Conservation (phyloP, 2,888 invertebrate genomes). For the Laothoe populi region DNA sequence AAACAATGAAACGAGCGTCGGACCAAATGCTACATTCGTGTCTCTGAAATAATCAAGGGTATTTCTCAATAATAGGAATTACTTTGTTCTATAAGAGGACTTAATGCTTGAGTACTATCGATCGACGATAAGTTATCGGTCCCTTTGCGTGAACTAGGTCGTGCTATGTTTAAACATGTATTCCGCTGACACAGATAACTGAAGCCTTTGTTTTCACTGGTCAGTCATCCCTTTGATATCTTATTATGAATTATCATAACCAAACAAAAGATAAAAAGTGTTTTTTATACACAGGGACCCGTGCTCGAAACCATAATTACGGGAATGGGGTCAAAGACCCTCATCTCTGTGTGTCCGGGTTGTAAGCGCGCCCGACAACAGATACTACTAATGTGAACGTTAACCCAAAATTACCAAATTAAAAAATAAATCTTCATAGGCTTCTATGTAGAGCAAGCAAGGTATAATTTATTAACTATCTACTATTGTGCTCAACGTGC, state of each 20-base stretch:
- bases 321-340: conserved; percentile 66
- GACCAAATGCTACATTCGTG: conserved; percentile 33
- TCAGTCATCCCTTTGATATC: neutral
- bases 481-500: neutral
- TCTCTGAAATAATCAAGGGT: conserved; percentile 43
- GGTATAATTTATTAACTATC: conserved; percentile 35
- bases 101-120: conserved; percentile 64
- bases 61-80: conserved; percentile 38
- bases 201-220: conserved; percentile 22
- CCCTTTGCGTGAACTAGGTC: conserved; percentile 66
- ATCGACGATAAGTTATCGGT: conserved; percentile 75
- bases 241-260: neutral
- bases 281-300: conserved; percentile 20
- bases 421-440: too few species aligned
- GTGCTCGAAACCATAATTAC: conserved; percentile 56
- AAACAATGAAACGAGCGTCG: conserved; percentile 44
- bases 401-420: conserved; percentile 43
- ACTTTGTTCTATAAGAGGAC: conserved; percentile 39
- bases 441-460: too few species aligned
- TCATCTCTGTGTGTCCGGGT: conserved; percentile 40
- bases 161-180: conserved; percentile 52
- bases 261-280: conserved; percentile 26
- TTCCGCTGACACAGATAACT: conserved; percentile 11
- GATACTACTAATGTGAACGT: conserved; percentile 34
- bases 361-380: conserved; percentile 41